Evolutionary conservation across 2,797 vertebrate genomes (phyloP).

Genomic region (Natrix natrix): DNA sequence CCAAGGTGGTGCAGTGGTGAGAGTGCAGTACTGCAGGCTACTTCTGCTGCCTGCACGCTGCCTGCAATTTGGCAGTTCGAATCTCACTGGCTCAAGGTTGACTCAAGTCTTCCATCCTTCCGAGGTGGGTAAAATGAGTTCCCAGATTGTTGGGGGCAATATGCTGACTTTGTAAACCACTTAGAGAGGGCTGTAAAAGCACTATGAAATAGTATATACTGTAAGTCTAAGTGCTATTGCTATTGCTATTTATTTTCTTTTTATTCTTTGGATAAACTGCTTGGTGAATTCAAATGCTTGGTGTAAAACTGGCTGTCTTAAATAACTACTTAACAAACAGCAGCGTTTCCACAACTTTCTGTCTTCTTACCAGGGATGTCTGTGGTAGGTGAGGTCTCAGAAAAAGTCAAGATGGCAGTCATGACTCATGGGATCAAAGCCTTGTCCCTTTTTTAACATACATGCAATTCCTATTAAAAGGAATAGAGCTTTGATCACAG

Average conservation of each 20-base stretch:
- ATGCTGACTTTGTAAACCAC: too few relatives aligned
- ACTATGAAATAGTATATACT: too few relatives aligned
- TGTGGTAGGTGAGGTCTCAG: background rate
- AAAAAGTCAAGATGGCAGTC: background rate
- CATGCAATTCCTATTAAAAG: background rate
- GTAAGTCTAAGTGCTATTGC: too few relatives aligned
- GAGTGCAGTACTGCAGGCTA: too few relatives aligned
- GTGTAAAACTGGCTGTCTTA: background rate
- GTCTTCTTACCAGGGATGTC: background rate
- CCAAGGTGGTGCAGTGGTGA: too few relatives aligned
- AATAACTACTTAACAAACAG: background rate
- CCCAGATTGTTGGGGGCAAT: too few relatives aligned
- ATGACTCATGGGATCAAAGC: background rate
- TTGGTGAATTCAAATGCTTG: background rate
- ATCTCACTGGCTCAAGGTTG: too few relatives aligned
- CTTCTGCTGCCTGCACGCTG: too few relatives aligned
- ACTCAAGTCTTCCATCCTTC: too few relatives aligned
- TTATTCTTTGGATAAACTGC: background rate
- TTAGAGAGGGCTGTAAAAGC: too few relatives aligned
- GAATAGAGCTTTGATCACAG: background rate
- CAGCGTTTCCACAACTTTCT: background rate
- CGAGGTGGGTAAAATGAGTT: too few relatives aligned
- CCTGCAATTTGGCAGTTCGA: too few relatives aligned
- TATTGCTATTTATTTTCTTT: background rate
- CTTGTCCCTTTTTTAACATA: background rate